A percentile compares a stretch with the other conserved stretches of the same genome.
phyloP scores from a whole-genome alignment of 2,113 vertebrate species.

The Ursus arctos region DNA sequence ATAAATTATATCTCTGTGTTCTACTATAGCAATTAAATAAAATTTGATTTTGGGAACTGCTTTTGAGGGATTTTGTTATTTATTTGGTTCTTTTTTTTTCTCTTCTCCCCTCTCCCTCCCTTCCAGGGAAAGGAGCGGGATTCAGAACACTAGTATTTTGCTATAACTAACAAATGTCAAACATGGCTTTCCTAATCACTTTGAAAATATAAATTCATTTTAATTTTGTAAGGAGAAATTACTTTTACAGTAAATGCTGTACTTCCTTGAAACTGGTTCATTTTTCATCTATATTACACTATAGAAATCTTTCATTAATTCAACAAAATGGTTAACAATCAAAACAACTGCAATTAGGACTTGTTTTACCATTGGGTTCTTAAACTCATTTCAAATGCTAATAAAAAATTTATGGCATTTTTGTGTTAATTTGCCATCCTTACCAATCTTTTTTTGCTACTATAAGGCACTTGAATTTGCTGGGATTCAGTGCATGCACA shows the following conservation, averaged over 20 bases:
- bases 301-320: not conserved
- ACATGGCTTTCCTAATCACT: not conserved
- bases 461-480: not conserved
- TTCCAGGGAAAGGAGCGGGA: not conserved
- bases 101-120: not conserved
- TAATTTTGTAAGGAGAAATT: not conserved
- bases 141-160: not conserved
- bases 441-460: not conserved
- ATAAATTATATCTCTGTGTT: not conserved
- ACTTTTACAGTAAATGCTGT: not conserved
- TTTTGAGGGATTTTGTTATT: not conserved
- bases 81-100: not conserved
- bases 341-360: not conserved
- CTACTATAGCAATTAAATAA: not conserved
- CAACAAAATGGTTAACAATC: not conserved
- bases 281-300: not conserved
- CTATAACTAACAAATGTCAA: not conserved
- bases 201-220: conserved; percentile 30
- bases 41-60: not conserved
- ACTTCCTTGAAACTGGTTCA: not conserved
- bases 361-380: conserved; percentile 8
- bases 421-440: not conserved
- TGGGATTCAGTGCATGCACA: not conserved
- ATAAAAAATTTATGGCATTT: conserved; percentile 16
- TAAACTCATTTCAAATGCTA: conserved; percentile 44